These are phyloP conservation scores for Dromius quadrimaculatus DNA, from an alignment of 2,888 invertebrate species.

Conservation along the genomic window DNA sequence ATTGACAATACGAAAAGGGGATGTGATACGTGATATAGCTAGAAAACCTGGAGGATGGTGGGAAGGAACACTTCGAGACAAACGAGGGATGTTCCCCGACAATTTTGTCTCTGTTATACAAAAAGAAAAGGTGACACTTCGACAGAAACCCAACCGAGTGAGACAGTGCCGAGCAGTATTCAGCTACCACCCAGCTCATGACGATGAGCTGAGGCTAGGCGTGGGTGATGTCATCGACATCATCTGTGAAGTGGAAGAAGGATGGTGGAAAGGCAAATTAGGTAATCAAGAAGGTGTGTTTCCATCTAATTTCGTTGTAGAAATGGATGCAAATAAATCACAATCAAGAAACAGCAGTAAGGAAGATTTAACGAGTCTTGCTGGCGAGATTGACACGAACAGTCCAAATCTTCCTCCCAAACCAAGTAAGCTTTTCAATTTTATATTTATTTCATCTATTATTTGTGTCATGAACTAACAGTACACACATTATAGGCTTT, in stretches of 20 bases:
- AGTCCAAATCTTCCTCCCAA: conserved; percentile 82
- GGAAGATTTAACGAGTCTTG: conserved; percentile 58
- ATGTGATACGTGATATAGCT: conserved; percentile 84
- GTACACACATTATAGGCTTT: too few relatives aligned
- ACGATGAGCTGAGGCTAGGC: conserved; percentile 89
- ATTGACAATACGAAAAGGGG: conserved; percentile 84
- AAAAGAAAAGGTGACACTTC: conserved; percentile 53
- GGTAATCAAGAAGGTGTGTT: conserved; percentile 90
- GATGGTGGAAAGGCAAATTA: conserved; percentile 91
- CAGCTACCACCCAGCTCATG: conserved; percentile 92
- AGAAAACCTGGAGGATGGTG: conserved; percentile 89
- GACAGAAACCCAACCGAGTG: conserved; percentile 61
- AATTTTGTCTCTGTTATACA: conserved; percentile 85
- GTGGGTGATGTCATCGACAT: conserved; percentile 93
- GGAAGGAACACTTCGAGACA: conserved; percentile 86
- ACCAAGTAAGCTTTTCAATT: conserved; percentile 70
- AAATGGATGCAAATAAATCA: conserved; percentile 63
- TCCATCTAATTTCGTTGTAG: conserved; percentile 93
- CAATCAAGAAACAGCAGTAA: conserved; percentile 56
- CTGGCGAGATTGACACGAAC: conserved; percentile 63
- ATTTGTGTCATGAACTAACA: too few relatives aligned
- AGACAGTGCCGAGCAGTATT: conserved; percentile 87
- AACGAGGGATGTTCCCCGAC: conserved; percentile 92
- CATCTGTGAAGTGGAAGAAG: conserved; percentile 92
- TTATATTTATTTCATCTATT: neutral